Base-by-base conservation (phyloP, 2,113 vertebrate species). In the Coreoperca whiteheadi region DNA sequence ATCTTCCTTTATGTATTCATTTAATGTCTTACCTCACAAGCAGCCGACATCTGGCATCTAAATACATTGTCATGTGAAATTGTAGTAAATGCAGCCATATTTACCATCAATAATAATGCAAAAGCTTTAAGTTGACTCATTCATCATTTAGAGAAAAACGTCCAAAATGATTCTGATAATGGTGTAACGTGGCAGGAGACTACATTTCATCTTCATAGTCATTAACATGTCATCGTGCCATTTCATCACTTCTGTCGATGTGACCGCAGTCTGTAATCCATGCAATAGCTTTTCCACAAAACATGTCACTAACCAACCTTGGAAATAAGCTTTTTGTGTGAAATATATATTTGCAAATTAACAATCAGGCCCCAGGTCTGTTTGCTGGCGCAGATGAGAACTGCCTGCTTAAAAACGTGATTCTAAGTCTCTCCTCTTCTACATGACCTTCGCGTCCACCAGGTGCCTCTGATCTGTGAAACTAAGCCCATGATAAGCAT, bases 401-500 rank as follows among this genome's bases (percentile, higher is more conserved):
- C 3, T 25, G 4, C 39, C 18, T 76, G 46, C 23, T 66, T 51
- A 10, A 43, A 16, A 12, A 14, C 2, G 15, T 37, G 8, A 74
- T 57, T 54, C n/a, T 73, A n/a, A 68, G 30, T 12, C 4, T 10
- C 0, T 68, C 34, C 2, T 56, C 16, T 6, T 51, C 54, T n/a
- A n/a, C n/a, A n/a, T n/a, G n/a, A n/a, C n/a, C n/a, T 32, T 51
- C 64, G 69, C 28, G 30, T 82, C 60, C 50, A 20, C 59, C 90
- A 98, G 97, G 96, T 97, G 83, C 96, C 96, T 85, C 93, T 95
- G 61, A 97, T 98, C 87, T 96, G 95, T 67, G 98, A 99, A 91
- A 97, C 97, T 61, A 97, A 97, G 92, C 98, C 97, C 6, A 92
- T 96, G 94, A 94, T 97, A 82, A 98, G 97, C 93, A 93, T 99